A percentile compares a stretch with the other conserved stretches of the same genome.
Evolutionary conservation across 2,113 vertebrate genomes (phyloP).

Genomic region (Nipponia nippon): DNA sequence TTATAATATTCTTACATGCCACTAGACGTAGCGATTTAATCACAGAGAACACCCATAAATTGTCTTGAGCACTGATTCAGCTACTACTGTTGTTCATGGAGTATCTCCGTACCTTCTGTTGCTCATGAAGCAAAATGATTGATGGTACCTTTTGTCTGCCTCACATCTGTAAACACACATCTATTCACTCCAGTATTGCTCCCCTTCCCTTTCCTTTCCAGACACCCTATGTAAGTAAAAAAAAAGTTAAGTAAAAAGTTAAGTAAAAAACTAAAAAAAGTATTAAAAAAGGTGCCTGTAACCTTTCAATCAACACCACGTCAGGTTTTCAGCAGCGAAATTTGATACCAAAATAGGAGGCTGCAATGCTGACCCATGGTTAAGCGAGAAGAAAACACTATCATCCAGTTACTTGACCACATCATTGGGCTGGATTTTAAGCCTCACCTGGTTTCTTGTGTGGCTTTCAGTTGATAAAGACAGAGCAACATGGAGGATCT

Average conservation of each 20-base stretch:
- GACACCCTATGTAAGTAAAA: fast-evolving
- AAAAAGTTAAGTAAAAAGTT: not conserved
- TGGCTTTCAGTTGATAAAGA: not conserved
- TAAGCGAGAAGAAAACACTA: not conserved
- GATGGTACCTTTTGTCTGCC: not conserved
- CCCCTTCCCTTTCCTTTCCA: not conserved
- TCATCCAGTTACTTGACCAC: not conserved
- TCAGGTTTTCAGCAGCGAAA: not conserved
- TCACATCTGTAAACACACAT: not conserved
- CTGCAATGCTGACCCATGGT: not conserved
- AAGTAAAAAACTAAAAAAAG: not conserved
- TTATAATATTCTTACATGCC: not conserved
- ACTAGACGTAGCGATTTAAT: not conserved
- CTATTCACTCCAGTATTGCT: not conserved
- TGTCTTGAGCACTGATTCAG: not conserved
- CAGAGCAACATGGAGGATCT: not conserved
- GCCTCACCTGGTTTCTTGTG: not conserved
- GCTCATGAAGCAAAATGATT: not conserved
- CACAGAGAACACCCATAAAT: not conserved
- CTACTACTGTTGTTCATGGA: not conserved
- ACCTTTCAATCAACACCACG: not conserved
- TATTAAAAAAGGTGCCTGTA: not conserved
- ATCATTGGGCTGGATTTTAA: not conserved
- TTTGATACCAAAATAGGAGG: not conserved
- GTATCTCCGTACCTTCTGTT: not conserved